phyloP scores from a whole-genome alignment of 2,113 vertebrate species.

The Phaetusa simplex region DNA sequence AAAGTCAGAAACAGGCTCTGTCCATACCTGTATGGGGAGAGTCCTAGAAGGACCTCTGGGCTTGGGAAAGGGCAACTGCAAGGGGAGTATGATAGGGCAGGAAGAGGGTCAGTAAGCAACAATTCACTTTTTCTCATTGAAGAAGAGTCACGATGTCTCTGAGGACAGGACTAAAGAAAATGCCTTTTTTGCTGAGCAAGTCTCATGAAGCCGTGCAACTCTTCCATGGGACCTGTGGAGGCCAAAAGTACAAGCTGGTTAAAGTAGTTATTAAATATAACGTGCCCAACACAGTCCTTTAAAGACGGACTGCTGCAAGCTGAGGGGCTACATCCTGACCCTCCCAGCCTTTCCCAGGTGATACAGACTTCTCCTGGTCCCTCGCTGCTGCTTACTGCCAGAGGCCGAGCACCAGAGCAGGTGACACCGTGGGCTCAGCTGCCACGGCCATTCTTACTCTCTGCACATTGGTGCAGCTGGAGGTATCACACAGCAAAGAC shows the following conservation, averaged over 20 bases:
- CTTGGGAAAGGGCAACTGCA: not conserved
- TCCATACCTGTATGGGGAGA: fast-evolving
- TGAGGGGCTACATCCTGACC: not conserved
- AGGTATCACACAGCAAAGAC: fast-evolving
- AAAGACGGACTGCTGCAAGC: not conserved
- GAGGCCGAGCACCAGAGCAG: not conserved
- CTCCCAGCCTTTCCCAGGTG: not conserved
- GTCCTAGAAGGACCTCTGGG: not conserved
- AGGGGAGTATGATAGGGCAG: not conserved
- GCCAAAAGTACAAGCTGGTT: not conserved
- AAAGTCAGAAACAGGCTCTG: not conserved
- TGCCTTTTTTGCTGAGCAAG: not conserved
- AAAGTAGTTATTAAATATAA: not conserved
- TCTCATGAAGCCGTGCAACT: not conserved
- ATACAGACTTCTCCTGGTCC: not conserved
- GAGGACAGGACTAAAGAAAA: not conserved
- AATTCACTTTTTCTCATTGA: not conserved
- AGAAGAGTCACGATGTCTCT: not conserved
- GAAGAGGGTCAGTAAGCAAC: not conserved
- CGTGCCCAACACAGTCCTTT: too few species aligned
- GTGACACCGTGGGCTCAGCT: not conserved
- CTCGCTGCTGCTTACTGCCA: not conserved
- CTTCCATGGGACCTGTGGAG: not conserved
- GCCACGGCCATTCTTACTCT: fast-evolving
- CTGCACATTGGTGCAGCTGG: not conserved